Base-by-base conservation (phyloP, 2,113 vertebrate species). In the Struthidea cinerea region DNA sequence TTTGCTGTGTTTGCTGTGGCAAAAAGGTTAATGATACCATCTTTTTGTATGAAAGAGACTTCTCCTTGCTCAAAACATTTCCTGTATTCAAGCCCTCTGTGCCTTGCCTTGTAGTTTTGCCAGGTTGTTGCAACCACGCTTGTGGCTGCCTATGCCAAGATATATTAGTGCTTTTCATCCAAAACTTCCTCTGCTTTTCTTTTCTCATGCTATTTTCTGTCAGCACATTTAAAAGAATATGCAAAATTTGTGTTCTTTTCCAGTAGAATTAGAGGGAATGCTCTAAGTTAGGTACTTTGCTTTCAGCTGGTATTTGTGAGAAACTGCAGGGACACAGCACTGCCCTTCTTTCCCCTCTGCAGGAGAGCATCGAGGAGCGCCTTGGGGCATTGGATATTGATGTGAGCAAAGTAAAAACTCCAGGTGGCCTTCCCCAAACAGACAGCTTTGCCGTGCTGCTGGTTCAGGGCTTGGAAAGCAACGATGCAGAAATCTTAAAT, bases 401-500 rank as follows among this genome's bases (percentile, higher is more conserved):
- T 26, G 82, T 96, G 27, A 84, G 89, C 65, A 98, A 98, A 93
- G 97, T 97, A 9, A 98, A 96, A 65, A 91, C 76, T 87, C 98
- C 98, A 73, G 98, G 96, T 13, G 95, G 93, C 18, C 96, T 98
- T 71, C 98, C 98, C 14, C 99, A 99, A 96, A 99, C 98, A 0
- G 99, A 99, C 85, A 99, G 98, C 92, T 99, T 98, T 37, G 98
- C 99, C 0, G 98, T 99, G 64, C 98, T 99, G 83, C 96, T 99
- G 55, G 98, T 99, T 24, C 99, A 99, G 86, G 99, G 99, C 33
- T 97, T 99, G 97, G 99, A 99, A 98, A 99, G 99, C 96, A 98
- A 98, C 1, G 99, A 99, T 24, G 17, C 96, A 21, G 97, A 94
- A 88, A 99, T 99, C 95, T 94, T 99, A 90, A 99, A 99, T 85